These are phyloP conservation scores for Motacilla tschutschensis DNA, from an alignment of 2,113 vertebrate genomes.

Conservation along the genomic window DNA sequence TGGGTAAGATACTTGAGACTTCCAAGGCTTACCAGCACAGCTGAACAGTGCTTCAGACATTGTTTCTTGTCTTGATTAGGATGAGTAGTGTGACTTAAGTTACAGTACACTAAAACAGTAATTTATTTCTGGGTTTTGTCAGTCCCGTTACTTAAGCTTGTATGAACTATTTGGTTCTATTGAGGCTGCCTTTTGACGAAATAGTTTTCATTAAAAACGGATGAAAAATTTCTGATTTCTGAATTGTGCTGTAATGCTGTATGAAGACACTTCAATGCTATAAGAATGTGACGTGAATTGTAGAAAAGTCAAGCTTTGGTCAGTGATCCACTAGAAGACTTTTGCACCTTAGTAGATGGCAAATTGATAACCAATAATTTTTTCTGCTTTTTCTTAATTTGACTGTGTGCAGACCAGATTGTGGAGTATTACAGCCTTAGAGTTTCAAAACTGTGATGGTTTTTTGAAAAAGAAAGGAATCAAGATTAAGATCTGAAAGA, in stretches of 20 bases:
- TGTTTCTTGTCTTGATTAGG: not conserved
- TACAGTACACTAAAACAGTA: not conserved
- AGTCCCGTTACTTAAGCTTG: not conserved
- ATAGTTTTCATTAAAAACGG: not conserved
- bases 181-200: not conserved
- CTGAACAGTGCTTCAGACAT: not conserved
- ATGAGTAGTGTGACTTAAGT: not conserved
- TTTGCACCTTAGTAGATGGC: not conserved
- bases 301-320: not conserved
- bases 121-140: not conserved
- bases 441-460: not conserved
- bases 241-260: not conserved
- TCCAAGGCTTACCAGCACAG: fast-evolving
- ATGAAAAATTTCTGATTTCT: not conserved
- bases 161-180: not conserved
- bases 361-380: not conserved
- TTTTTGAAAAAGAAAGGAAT: not conserved
- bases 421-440: not conserved
- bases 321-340: not conserved
- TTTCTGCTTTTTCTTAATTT: not conserved
- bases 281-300: not conserved
- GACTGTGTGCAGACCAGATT: not conserved
- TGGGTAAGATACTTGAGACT: not conserved
- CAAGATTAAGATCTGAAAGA: not conserved
- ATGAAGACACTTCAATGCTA: not conserved